phyloP scores from a whole-genome alignment of 2,113 vertebrate species.

The Dasyornis broadbenti region DNA sequence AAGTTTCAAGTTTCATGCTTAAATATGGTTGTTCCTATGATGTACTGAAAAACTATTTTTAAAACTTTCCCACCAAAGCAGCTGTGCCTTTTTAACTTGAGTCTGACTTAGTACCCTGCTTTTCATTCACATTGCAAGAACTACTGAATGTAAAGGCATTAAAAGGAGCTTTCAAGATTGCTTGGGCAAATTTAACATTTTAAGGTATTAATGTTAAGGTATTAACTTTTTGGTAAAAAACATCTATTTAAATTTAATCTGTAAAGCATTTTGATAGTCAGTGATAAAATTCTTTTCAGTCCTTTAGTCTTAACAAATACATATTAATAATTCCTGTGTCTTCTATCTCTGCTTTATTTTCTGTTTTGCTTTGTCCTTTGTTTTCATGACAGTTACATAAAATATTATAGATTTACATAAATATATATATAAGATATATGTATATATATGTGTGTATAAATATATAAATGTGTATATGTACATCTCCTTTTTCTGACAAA shows the following conservation, averaged over 20 bases:
- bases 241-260: not conserved
- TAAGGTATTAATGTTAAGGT: not conserved
- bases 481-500: not conserved
- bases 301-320: not conserved
- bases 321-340: not conserved
- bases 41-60: not conserved
- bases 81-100: not conserved
- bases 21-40: not conserved
- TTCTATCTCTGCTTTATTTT: not conserved
- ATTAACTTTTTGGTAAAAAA: not conserved
- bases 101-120: not conserved
- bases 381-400: not conserved
- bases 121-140: not conserved
- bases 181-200: not conserved
- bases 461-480: too few species aligned
- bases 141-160: not conserved
- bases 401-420: not conserved
- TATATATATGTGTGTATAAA: not conserved
- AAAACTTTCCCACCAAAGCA: not conserved
- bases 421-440: not conserved
- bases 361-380: not conserved
- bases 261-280: not conserved
- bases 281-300: not conserved
- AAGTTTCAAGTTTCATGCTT: not conserved
- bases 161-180: not conserved